Percentiles rank a stretch among this genome's conserved stretches.
Evolutionary conservation across 1,140 invertebrate species (phyloP).

Genomic region (Papilio helenus): DNA sequence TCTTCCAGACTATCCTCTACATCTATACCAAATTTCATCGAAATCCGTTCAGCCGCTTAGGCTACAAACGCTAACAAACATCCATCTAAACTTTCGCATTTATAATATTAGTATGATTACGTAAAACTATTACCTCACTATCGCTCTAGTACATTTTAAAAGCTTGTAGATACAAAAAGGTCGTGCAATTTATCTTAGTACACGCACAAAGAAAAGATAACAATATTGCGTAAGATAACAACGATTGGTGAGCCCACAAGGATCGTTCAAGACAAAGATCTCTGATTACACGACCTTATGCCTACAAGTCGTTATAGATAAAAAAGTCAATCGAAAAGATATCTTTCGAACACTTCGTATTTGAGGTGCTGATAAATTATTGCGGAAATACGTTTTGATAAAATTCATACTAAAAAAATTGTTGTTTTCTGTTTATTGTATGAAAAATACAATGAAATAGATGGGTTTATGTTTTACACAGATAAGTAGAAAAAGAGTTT

Average conservation of each 20-base stretch:
- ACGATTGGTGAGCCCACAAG: background rate
- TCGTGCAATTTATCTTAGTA: background rate
- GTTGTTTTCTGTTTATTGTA: background rate
- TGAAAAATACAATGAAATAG: background rate
- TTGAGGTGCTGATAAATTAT: background rate
- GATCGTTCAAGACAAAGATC: background rate
- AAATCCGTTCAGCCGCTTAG: too few species aligned
- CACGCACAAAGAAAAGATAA: background rate
- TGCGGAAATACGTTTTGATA: background rate
- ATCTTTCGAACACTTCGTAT: background rate
- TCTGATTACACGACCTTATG: background rate
- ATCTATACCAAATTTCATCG: too few species aligned
- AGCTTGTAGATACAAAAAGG: background rate
- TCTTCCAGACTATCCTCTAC: too few species aligned
- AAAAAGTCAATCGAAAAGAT: background rate
- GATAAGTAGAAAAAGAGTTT: background rate
- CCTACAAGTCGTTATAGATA: background rate
- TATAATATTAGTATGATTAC: too few species aligned
- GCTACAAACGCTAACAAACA: too few species aligned
- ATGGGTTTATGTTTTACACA: background rate
- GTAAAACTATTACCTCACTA: too few species aligned
- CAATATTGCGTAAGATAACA: background rate
- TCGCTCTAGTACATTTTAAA: too few species aligned
- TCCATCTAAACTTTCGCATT: too few species aligned
- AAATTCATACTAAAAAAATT: background rate